Evolutionary conservation across 2,888 invertebrate genomes (phyloP).

Genomic region (Andrena praecox): DNA sequence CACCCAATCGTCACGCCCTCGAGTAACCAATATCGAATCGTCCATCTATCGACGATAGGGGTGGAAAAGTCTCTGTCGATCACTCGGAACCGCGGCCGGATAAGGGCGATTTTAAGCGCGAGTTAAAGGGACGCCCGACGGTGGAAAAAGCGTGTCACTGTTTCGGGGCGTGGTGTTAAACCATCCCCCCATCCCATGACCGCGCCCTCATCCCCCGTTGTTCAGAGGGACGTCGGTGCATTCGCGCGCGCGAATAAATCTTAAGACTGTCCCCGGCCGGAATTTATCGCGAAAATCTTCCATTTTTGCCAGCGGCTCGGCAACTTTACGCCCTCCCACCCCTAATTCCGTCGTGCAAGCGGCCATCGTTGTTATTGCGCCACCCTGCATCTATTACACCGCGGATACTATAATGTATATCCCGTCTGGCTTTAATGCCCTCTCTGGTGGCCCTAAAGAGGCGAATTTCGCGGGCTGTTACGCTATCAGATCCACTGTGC

Average conservation of each 20-base stretch:
- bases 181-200: background rate
- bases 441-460: conserved; percentile 17
- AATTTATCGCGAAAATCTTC: conserved; percentile 24
- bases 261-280: conserved; percentile 1
- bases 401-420: conserved; percentile 29
- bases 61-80: conserved; percentile 43
- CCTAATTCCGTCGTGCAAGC: conserved; percentile 23
- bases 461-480: conserved; percentile 25
- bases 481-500: background rate
- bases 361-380: conserved; percentile 30
- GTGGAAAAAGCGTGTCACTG: conserved; percentile 17
- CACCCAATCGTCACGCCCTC: conserved; percentile 54
- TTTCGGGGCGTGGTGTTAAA: conserved; percentile 9
- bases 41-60: conserved; percentile 43
- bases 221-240: conserved; percentile 15
- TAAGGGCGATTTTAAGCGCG: conserved; percentile 57
- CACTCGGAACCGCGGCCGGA: conserved; percentile 60
- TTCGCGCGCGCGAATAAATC: conserved; percentile 25
- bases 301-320: conserved; percentile 1
- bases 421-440: conserved; percentile 48
- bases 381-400: conserved; percentile 30
- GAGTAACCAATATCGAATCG: conserved; percentile 65
- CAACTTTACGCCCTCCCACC: conserved; percentile 12
- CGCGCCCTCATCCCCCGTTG: background rate
- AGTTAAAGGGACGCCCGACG: conserved; percentile 25